Base-by-base conservation (phyloP, 2,888 invertebrate genomes). In the Junonia oenone region DNA sequence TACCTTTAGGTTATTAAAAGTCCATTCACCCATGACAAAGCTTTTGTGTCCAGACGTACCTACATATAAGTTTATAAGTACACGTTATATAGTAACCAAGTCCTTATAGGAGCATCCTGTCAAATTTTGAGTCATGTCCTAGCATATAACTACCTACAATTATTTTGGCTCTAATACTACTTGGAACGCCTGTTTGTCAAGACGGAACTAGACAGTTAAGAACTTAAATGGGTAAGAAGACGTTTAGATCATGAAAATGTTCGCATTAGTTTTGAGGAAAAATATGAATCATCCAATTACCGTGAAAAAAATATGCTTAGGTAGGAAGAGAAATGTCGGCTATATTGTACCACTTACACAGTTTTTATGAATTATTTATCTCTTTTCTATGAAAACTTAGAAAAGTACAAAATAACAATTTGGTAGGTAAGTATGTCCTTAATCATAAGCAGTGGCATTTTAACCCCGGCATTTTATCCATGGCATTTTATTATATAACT, bases 61-160 rank as follows among this genome's bases (percentile, higher is more conserved):
- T 37, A 14, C 22, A n/a, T n/a, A n/a, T n/a, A 22, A n/a, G n/a
- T n/a, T n/a, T n/a, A n/a, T n/a, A n/a, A n/a, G n/a, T n/a, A n/a
- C n/a, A 43, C 26, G 11, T 8, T 43, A 11, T 19, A 19, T 19
- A 4, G 33, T 19, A 17, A 45, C 14, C 22, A 2, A 11, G 19
- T 15, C 51, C 45, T 45, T 26, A 47, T 45, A 43, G 13, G 40
- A 43, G 31, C 47, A 45, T 57, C 53, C 57, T 53, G 53, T 45
- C 48, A 49, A 52, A 52, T 31, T 9, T 29, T 57, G 22, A 31
- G 29, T 45, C 37, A 45, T 35, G 22, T 8, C 22, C 22, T 9
- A 47, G 49, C 35, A 53, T 49, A 53, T 35, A 49, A 46, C n/a
- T n/a, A n/a, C n/a, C n/a, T n/a, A n/a, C n/a, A 38, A 37, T 37